Evolutionary conservation across 64 coral and sea anemone genomes (phyloP).

Genomic region (Orbicella faveolata): DNA sequence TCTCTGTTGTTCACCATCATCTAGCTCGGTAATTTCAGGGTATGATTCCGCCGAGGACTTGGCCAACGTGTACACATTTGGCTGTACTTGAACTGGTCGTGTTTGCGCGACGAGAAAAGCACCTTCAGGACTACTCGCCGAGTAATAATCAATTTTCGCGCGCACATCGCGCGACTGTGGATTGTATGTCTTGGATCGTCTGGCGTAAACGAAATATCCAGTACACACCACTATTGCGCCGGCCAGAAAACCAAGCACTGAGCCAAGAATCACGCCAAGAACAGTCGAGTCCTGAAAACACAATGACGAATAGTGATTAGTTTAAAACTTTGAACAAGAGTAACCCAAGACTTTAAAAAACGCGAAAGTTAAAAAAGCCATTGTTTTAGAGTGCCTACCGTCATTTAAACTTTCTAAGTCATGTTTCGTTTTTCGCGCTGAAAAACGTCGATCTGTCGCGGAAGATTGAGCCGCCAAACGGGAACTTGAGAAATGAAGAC

Average conservation of each 20-base stretch:
- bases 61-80: conserved; percentile 72
- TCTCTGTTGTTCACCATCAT: conserved; percentile 24
- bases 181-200: conserved; percentile 50
- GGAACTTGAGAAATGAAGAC: neutral
- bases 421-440: neutral
- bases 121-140: conserved; percentile 8
- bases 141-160: conserved; percentile 75
- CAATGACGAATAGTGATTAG: neutral
- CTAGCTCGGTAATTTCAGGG: conserved; percentile 42
- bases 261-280: conserved; percentile 73
- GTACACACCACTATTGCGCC: conserved; percentile 65
- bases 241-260: conserved; percentile 73
- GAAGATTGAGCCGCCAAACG: neutral
- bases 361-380: neutral
- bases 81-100: conserved; percentile 75
- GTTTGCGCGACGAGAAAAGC: conserved; percentile 55
- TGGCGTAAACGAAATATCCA: conserved; percentile 43
- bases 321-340: neutral
- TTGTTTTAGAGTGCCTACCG: neutral
- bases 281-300: conserved; percentile 64
- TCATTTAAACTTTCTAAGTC: conserved; percentile 12
- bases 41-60: conserved; percentile 60
- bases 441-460: neutral
- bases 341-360: neutral
- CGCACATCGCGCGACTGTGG: conserved; percentile 29